Conservation (phyloP, 2,888 invertebrate genomes). For the Alloplasta piceator region DNA sequence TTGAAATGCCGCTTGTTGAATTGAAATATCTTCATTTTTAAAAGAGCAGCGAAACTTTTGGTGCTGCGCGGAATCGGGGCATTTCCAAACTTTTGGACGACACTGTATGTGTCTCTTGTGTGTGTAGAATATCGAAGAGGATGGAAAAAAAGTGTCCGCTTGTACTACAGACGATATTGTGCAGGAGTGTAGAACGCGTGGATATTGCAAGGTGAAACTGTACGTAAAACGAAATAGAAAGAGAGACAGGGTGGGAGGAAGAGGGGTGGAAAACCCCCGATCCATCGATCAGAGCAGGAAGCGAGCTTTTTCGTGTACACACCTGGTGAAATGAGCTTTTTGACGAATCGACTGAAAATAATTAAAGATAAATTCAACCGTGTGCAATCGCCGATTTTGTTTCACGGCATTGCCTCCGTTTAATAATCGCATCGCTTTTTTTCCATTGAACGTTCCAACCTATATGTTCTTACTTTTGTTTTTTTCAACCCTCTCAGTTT, state of each 20-base stretch:
- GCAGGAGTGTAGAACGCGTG: not conserved
- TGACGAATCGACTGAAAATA: constrained; percentile 54
- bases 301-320: constrained; percentile 4
- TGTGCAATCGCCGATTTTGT: constrained; percentile 18
- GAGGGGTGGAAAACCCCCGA: constrained; percentile 10
- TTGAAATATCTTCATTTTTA: too few relatives aligned
- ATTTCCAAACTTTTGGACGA: not conserved
- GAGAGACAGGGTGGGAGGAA: not conserved
- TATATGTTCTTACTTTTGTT: not conserved
- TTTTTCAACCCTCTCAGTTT: not conserved
- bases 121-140: constrained; percentile 21
- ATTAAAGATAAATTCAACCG: constrained; percentile 36
- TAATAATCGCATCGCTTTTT: constrained; percentile 68
- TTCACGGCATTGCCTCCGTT: constrained; percentile 53
- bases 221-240: not conserved
- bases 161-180: not conserved
- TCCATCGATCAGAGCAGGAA: constrained; percentile 37
- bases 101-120: not conserved
- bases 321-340: constrained; percentile 48
- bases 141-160: constrained; percentile 40
- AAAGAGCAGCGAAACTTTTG: too few relatives aligned
- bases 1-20: too few relatives aligned
- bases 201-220: not conserved
- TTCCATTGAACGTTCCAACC: not conserved
- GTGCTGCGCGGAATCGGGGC: too few relatives aligned